Percentiles rank a stretch among this genome's conserved stretches.
Evolutionary conservation across 64 coral and sea anemone genomes (phyloP).

Genomic region (Acropora yongei): DNA sequence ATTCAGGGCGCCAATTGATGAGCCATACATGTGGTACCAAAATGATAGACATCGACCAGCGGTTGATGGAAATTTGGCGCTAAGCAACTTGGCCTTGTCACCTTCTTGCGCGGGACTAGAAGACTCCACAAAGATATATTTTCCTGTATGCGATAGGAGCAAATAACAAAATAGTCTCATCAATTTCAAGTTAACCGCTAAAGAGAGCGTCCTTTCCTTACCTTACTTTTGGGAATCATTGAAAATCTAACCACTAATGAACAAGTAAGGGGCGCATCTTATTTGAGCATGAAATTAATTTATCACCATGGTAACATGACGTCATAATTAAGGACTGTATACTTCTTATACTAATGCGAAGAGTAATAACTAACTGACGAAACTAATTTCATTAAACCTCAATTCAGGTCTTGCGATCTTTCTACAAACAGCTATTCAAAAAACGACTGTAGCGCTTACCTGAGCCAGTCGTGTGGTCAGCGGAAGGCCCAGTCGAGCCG

Average conservation of each 20-base stretch:
- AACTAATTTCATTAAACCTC: too few species aligned
- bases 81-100: slow-evolving; percentile 68
- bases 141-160: slow-evolving; percentile 15
- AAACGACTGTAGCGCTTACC: neutral
- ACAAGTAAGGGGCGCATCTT: too few species aligned
- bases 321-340: too few species aligned
- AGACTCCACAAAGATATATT: slow-evolving; percentile 76
- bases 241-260: too few species aligned
- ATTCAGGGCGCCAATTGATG: slow-evolving; percentile 48
- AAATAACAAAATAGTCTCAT: neutral
- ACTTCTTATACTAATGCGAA: too few species aligned
- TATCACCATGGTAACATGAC: too few species aligned
- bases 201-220: too few species aligned
- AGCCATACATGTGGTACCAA: slow-evolving; percentile 85
- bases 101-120: slow-evolving; percentile 73
- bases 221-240: too few species aligned
- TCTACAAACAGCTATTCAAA: neutral
- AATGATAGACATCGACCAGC: slow-evolving; percentile 70
- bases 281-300: too few species aligned
- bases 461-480: slow-evolving; percentile 73
- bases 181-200: neutral
- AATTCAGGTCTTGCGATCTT: too few species aligned
- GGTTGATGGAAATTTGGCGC: slow-evolving; percentile 39
- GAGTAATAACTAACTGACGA: too few species aligned
- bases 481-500: slow-evolving; percentile 58